phyloP scores from a whole-genome alignment of 2,797 vertebrate genomes.

The Galagoides demidoff region DNA sequence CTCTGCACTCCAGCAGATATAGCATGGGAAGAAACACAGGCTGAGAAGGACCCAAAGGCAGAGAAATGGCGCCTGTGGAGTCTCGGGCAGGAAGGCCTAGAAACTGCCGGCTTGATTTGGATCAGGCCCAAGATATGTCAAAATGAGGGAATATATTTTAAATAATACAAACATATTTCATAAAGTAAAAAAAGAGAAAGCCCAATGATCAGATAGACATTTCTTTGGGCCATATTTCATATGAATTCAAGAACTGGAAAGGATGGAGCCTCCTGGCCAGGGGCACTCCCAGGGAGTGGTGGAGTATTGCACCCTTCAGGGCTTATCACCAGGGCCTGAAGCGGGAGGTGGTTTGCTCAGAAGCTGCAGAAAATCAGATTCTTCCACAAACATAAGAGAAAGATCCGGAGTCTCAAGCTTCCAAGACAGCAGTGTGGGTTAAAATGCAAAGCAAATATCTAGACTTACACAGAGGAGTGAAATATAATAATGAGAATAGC shows the following conservation, averaged over 20 bases:
- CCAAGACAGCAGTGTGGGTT: neutral
- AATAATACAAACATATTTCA: neutral
- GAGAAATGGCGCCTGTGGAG: neutral
- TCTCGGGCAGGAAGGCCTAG: neutral
- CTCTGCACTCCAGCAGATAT: neutral
- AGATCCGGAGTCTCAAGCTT: neutral
- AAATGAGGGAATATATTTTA: neutral
- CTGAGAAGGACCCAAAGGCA: no score
- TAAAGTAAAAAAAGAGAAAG: neutral
- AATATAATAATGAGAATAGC: neutral
- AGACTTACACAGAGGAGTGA: neutral
- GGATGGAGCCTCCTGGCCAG: neutral
- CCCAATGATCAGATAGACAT: neutral
- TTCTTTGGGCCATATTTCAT: neutral
- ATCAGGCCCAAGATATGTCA: neutral
- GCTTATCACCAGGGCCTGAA: neutral
- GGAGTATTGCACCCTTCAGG: no score
- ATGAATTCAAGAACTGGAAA: neutral
- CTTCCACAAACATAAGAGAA: neutral
- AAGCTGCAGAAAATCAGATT: neutral
- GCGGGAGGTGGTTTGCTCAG: neutral
- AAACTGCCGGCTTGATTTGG: neutral
- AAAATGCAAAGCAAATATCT: neutral
- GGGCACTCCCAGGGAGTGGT: rapidly evolving
- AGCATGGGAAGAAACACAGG: no score